Evolutionary conservation across 2,797 vertebrate genomes (phyloP).

Genomic region (Sebastolobus altivelis): DNA sequence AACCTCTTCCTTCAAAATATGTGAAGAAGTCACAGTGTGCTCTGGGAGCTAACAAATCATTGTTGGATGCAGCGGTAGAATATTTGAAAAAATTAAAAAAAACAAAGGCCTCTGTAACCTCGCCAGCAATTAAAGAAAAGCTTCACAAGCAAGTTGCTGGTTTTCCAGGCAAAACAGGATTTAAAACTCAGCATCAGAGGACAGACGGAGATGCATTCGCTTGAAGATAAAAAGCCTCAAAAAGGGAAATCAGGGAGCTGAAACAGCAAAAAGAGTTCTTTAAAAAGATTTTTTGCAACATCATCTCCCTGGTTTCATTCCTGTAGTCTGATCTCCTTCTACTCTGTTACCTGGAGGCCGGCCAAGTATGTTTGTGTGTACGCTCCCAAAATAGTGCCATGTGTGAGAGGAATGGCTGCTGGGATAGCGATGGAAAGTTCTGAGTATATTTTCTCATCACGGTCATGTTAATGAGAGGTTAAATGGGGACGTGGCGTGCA

Average conservation of each 20-base stretch:
- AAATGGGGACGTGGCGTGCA: conserved; percentile 20
- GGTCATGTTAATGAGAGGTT: conserved; percentile 39
- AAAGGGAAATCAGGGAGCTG: conserved; percentile 18
- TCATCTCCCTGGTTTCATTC: conserved; percentile 3
- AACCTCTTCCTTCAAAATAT: background rate
- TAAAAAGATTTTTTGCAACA: conserved; percentile 5
- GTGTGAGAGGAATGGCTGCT: conserved; percentile 43
- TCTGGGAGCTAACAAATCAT: background rate
- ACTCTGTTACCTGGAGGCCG: conserved; percentile 81
- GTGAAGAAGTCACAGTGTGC: background rate
- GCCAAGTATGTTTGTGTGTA: conserved; percentile 70
- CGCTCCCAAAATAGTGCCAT: conserved; percentile 64
- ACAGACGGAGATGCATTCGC: background rate
- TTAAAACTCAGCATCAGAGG: background rate
- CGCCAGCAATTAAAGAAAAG: background rate
- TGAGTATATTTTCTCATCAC: conserved; percentile 44
- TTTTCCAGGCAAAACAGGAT: conserved; percentile 11
- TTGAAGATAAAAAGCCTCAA: conserved; percentile 13
- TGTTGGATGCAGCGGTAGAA: background rate
- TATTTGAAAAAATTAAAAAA: background rate
- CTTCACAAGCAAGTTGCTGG: background rate
- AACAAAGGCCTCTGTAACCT: background rate
- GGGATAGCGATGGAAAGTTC: conserved; percentile 68
- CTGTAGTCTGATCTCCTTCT: conserved; percentile 39
- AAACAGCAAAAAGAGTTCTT: conserved; percentile 6